Conservation (phyloP, 2,113 vertebrate species). For the Tinamus guttatus region DNA sequence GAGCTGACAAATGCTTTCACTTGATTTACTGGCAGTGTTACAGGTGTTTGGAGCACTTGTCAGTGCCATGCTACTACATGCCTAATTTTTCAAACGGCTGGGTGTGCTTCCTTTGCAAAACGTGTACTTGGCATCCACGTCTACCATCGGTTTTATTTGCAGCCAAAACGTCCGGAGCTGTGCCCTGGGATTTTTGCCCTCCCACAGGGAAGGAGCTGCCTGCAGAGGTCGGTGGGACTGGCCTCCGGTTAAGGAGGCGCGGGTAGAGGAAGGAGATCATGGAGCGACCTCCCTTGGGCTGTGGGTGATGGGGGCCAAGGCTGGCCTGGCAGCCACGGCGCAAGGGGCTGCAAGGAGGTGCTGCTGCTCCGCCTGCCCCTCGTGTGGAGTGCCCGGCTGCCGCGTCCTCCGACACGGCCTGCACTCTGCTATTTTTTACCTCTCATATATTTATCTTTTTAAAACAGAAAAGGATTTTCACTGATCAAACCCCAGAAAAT, state of each 20-base stretch:
- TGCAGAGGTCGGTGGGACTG: background rate
- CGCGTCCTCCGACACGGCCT: fast-evolving
- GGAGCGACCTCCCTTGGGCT: background rate
- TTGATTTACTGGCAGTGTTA: constrained; percentile 59
- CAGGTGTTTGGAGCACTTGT: constrained; percentile 66
- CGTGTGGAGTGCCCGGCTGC: fast-evolving
- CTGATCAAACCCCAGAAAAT: background rate
- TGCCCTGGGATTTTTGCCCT: background rate
- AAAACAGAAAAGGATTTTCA: background rate
- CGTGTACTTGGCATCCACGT: background rate
- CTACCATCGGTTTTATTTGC: background rate
- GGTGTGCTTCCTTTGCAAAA: constrained; percentile 43
- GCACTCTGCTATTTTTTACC: background rate
- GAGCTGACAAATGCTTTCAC: constrained; percentile 54
- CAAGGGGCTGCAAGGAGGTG: background rate
- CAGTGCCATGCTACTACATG: constrained; percentile 62
- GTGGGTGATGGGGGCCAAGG: background rate
- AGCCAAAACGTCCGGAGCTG: background rate
- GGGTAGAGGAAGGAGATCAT: background rate
- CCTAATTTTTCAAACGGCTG: constrained; percentile 40
- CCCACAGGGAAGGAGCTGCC: fast-evolving
- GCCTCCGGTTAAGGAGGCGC: background rate
- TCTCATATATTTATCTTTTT: background rate
- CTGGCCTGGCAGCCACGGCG: background rate
- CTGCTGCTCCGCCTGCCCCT: background rate